phyloP scores from a whole-genome alignment of 2,888 invertebrate genomes.

The Chymomyza amoena region DNA sequence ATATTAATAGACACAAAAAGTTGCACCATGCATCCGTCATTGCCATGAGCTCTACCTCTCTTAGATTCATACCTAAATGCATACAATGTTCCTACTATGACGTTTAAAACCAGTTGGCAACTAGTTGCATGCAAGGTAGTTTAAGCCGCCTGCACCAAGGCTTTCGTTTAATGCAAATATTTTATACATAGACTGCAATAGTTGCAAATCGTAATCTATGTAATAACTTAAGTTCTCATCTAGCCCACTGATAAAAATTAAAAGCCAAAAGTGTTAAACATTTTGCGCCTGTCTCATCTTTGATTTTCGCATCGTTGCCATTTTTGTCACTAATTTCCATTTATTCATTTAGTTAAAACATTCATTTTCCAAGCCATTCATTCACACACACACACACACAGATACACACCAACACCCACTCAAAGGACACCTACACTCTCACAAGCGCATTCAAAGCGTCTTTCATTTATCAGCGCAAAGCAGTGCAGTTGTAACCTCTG shows the following conservation, averaged over 20 bases:
- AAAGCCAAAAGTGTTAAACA: background rate
- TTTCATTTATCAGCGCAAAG: conserved; percentile 66
- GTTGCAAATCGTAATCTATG: background rate
- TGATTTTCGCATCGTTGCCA: conserved; percentile 35
- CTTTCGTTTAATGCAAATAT: background rate
- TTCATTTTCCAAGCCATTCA: conserved; percentile 58
- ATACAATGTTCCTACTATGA: no score
- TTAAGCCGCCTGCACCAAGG: no score
- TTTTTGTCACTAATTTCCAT: conserved; percentile 67
- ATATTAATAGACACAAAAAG: no score
- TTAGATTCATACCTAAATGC: no score
- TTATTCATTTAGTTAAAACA: conserved; percentile 70
- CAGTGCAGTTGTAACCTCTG: conserved; percentile 34
- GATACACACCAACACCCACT: conserved; percentile 11
- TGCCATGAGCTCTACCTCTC: no score
- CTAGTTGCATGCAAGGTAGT: no score
- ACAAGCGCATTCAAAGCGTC: conserved; percentile 20
- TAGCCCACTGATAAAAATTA: background rate
- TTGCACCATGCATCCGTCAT: no score
- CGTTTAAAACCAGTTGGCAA: background rate
- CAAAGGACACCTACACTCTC: background rate
- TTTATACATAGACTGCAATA: background rate
- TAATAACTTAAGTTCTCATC: background rate
- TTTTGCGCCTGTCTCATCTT: conserved; percentile 6
- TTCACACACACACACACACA: conserved; percentile 14